phyloP scores from a whole-genome alignment of 2,113 vertebrate species.

The Opisthocomus hoazin region DNA sequence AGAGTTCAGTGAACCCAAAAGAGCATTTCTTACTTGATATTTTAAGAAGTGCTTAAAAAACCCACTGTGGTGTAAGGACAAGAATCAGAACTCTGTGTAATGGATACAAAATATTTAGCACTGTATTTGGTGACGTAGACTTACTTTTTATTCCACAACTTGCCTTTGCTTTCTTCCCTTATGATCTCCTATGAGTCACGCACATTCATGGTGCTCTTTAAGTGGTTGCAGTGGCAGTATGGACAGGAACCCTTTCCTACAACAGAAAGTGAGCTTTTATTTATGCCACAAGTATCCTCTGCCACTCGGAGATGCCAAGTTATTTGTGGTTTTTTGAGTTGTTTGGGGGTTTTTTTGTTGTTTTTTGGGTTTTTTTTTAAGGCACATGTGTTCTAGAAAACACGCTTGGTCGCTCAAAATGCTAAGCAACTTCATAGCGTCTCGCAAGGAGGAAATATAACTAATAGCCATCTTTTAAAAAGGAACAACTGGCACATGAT shows the following conservation, averaged over 20 bases:
- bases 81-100: background rate
- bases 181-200: rapidly evolving
- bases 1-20: background rate
- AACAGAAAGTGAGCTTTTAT: background rate
- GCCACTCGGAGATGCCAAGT: background rate
- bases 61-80: background rate
- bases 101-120: background rate
- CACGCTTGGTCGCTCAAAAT: background rate
- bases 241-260: background rate
- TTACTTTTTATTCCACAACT: background rate
- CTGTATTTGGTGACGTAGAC: background rate
- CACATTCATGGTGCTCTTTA: background rate
- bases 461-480: background rate
- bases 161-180: background rate
- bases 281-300: background rate
- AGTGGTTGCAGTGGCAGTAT: background rate
- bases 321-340: background rate
- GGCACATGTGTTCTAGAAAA: background rate
- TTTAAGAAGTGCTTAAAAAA: background rate
- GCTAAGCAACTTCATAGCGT: background rate
- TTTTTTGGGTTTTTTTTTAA: background rate
- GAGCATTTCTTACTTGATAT: background rate
- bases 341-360: too few species aligned
- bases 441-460: background rate
- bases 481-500: background rate